phyloP scores from a whole-genome alignment of 2,797 vertebrate genomes.

The Lerista edwardsae region DNA sequence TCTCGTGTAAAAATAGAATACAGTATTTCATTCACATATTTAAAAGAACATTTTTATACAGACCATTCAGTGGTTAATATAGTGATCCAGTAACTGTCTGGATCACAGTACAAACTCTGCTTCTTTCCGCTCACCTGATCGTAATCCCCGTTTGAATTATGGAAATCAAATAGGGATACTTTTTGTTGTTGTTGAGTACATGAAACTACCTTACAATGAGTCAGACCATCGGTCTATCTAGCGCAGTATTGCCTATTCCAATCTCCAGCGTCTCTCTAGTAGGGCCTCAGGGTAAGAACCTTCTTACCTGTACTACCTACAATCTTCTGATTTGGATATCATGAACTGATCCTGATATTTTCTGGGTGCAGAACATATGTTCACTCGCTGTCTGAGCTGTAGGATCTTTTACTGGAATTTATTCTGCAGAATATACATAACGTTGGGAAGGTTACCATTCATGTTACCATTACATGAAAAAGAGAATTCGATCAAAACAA shows the following conservation, averaged over 20 bases:
- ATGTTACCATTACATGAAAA: no score
- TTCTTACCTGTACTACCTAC: no score
- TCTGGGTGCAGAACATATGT: background rate
- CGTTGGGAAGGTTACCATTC: background rate
- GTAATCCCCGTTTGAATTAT: constrained; percentile 11
- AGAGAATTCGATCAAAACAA: background rate
- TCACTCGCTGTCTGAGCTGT: no score
- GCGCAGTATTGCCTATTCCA: background rate
- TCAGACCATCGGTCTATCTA: background rate
- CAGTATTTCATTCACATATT: background rate
- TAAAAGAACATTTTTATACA: background rate
- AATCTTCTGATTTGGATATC: no score
- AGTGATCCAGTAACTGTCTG: background rate
- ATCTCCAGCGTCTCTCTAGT: background rate
- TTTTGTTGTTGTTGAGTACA: background rate
- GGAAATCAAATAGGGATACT: background rate
- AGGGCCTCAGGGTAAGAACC: background rate
- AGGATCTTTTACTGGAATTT: background rate
- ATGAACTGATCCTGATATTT: background rate
- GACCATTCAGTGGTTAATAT: background rate
- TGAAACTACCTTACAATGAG: no score
- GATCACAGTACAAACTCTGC: background rate
- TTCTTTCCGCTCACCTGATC: background rate
- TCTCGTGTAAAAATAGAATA: background rate
- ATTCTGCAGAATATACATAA: constrained; percentile 14